Evolutionary conservation across 2,888 invertebrate species (phyloP), one percentile per base, ranked within the genome.

Genomic region (Amphipoea oculea): DNA sequence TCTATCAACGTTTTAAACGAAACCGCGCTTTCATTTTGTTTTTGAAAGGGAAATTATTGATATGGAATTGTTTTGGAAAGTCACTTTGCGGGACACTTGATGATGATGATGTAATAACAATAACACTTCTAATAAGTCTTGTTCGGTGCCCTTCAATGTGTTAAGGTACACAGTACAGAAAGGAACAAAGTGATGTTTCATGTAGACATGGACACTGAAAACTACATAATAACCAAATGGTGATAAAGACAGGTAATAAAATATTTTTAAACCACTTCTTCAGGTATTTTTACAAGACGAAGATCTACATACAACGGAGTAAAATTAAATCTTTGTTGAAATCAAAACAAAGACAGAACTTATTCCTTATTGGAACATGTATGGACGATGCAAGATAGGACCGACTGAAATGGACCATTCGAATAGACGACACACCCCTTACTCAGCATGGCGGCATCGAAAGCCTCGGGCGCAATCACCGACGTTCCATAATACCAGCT

Each of bases 391-490:
- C 79, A 62, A 88, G 83, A 88, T 83, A 89, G 79, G 68, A 79
- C 62, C 67, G 67, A 79, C 73, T 86, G 80, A 78, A 86, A 89
- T 85, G 79, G 86, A 79, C 82, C 86, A 90, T 90, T 89, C 84
- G 89, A 89, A 90, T 90, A 88, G 86, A 86, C 85, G 78, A 88
- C 85, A 81, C 77, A 80, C 79, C 76, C 84, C 87, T 88, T 84
- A 84, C 84, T 88, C 86, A 87, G 85, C 82, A 76, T 51, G 14
- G 66, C 82, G 79, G 75, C 82, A 85, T 87, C 86, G 85, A 79
- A 85, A 90, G 90, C 92, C 86, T 77, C 84, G 86, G 89, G 89
- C 85, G 82, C 89, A 90, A 91, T 91, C 91, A 90, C 86, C 79
- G 83, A 82, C 78, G 86, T 83, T 76, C 85, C 84, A 86, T 85